These are phyloP conservation scores for Dendrocincla tyrannina DNA, from an alignment of 2,797 vertebrate genomes.

Conservation along the genomic window DNA sequence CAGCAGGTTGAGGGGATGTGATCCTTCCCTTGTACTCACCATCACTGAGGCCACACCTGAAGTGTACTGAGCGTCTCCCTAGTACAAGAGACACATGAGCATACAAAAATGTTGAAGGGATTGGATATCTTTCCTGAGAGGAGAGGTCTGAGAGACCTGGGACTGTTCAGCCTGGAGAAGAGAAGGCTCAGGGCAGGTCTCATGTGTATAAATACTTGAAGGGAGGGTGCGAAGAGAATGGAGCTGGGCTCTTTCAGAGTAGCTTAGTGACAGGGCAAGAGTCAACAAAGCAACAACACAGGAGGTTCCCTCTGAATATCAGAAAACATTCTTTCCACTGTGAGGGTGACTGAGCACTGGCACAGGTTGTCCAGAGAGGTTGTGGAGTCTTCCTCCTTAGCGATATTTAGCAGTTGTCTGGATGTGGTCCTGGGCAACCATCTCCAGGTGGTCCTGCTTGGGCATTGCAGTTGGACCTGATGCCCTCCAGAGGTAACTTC, in stretches of 20 bases:
- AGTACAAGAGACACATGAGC: neutral
- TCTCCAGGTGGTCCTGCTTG: neutral
- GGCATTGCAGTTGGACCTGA: neutral
- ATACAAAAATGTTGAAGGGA: neutral
- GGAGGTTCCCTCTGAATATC: neutral
- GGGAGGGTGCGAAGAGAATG: neutral
- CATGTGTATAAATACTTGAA: neutral
- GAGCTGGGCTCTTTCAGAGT: neutral
- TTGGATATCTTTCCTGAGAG: neutral
- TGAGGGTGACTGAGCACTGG: neutral
- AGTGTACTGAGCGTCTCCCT: neutral
- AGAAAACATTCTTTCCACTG: neutral
- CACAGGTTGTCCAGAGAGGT: neutral
- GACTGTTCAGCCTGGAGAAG: neutral
- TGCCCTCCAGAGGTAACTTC: neutral
- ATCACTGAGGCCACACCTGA: neutral
- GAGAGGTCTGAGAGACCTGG: neutral
- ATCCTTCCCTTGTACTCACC: neutral
- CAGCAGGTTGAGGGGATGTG: neutral
- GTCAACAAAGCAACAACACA: neutral
- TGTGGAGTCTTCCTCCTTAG: neutral
- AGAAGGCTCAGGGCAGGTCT: neutral
- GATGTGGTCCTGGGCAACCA: neutral
- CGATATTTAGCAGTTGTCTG: neutral
- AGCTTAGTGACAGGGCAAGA: neutral